phyloP scores from a whole-genome alignment of 2,888 invertebrate species.

The Drosophila seclusa region DNA sequence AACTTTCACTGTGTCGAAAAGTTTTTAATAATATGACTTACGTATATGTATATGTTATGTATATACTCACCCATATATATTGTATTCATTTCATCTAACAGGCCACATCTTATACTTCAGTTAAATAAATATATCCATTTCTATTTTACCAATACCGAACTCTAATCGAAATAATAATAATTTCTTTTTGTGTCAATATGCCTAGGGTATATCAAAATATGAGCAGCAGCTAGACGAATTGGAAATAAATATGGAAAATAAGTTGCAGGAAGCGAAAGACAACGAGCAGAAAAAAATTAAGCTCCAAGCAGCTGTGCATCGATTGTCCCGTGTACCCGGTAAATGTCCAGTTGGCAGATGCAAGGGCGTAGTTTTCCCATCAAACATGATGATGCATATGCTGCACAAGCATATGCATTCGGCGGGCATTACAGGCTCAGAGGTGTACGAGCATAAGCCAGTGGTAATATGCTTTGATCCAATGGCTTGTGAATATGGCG shows the following conservation, averaged over 20 bases:
- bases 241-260: constrained; percentile 34
- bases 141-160: neutral
- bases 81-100: neutral
- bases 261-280: constrained; percentile 27
- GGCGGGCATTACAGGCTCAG: neutral
- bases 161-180: neutral
- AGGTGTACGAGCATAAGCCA: constrained; percentile 36
- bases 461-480: constrained; percentile 41
- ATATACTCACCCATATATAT: neutral
- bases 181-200: constrained; percentile 20
- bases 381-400: constrained; percentile 45
- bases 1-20: neutral
- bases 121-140: neutral
- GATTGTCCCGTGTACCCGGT: constrained; percentile 36
- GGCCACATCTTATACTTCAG: neutral
- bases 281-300: neutral
- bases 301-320: neutral
- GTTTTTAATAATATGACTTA: neutral
- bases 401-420: constrained; percentile 31
- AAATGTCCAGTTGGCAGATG: constrained; percentile 38
- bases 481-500: neutral
- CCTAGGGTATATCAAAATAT: neutral
- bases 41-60: too few species aligned
- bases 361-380: constrained; percentile 50
- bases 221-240: constrained; percentile 14